Evolutionary conservation across 2,888 invertebrate species (phyloP), one percentile per base, ranked within the genome.

Genomic region (Neria commutata): DNA sequence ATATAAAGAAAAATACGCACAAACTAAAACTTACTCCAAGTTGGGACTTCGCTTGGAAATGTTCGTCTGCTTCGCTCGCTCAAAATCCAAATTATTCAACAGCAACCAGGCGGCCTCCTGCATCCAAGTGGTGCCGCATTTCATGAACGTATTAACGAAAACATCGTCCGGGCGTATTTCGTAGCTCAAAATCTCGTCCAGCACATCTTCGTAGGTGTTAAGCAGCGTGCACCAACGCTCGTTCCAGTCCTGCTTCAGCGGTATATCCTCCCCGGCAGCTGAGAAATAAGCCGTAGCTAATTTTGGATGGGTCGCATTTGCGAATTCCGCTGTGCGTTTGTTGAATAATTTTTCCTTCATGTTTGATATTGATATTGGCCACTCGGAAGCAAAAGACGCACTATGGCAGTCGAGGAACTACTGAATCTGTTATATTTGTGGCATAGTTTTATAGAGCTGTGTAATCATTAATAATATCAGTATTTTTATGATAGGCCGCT

Each of bases 61-160:
- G 37, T 63, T 54, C 3, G 29, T 56, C 2, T 50, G 47, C 4
- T 60, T 54, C 3, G 71, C 73, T 1, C 25, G 34, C 2, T 58
- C 46, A 60, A 61, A 72, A 23, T 75, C 67, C 19, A 74, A 40
- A 17, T 71, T 34, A 58, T 74, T 67, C 1, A 66, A 52, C 3
- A 75, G 37, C 6, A 73, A 17, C 72, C 71, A 73, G 3, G 67
- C 58, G 26, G 67, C 42, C 50, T 73, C 74, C 47, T 70, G 66
- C 62, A 69, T 71, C 72, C 72, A 72, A 26, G 71, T 71, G 0
- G 72, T 70, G 11, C 73, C 74, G 53, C 61, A 50, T 40, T 69
- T 72, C 16, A 68, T 63, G 40, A 62, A 64, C 2, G 70, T 65
- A 5, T 67, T 64, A 3, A 72, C 60, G 58, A 64, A 73, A 14